Conservation (phyloP, 2,113 vertebrate genomes). For the Sinosuthora webbiana region DNA sequence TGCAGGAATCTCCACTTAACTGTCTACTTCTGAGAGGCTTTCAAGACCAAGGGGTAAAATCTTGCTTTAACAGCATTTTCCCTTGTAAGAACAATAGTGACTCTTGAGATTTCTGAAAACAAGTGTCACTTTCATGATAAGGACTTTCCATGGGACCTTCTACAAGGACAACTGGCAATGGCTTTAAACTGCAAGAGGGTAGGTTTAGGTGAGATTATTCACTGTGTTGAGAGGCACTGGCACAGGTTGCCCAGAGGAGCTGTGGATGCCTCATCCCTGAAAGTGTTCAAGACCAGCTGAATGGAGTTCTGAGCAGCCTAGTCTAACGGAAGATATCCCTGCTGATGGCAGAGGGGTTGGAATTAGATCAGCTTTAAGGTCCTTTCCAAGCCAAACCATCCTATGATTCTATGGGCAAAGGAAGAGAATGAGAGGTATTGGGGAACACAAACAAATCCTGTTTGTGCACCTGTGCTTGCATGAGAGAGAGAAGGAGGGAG, state of each 20-base stretch:
- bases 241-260: background rate
- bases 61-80: background rate
- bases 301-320: background rate
- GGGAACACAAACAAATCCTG: background rate
- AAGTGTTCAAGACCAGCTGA: background rate
- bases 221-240: background rate
- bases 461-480: background rate
- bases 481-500: background rate
- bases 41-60: background rate
- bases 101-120: background rate
- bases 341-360: background rate
- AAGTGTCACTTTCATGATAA: background rate
- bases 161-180: background rate
- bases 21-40: background rate
- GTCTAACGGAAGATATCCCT: background rate
- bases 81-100: background rate
- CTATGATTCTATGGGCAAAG: background rate
- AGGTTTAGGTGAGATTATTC: background rate
- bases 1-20: background rate
- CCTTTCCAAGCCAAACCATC: background rate
- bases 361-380: background rate
- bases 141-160: background rate
- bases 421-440: background rate
- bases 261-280: background rate
- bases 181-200: background rate